Percentiles rank a stretch among this genome's conserved stretches.
These are phyloP conservation scores for Neoarius graeffei DNA, from an alignment of 2,113 vertebrate species.

Conservation along the genomic window DNA sequence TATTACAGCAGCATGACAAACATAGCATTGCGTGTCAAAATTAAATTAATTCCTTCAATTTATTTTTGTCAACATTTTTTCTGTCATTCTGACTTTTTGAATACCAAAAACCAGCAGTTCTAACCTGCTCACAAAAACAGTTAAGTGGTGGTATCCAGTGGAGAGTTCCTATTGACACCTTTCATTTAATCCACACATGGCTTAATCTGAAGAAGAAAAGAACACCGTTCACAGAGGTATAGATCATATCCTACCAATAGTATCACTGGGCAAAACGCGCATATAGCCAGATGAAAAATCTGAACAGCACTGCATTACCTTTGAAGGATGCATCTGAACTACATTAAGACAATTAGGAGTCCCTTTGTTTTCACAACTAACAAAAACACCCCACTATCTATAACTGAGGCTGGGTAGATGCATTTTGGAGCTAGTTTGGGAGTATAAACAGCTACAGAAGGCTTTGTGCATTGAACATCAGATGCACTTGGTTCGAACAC, in stretches of 20 bases:
- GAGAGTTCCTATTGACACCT: neutral
- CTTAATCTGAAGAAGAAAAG: neutral
- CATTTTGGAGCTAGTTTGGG: neutral
- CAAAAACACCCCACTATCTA: neutral
- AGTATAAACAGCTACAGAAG: slow-evolving; percentile 19
- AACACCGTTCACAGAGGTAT: neutral
- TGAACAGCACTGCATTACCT: neutral
- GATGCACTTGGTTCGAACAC: neutral
- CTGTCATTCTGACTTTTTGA: neutral
- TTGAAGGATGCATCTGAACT: neutral
- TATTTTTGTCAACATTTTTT: neutral
- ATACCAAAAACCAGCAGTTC: neutral
- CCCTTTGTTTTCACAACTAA: neutral
- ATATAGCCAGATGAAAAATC: neutral
- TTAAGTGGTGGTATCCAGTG: neutral
- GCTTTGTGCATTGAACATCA: slow-evolving; percentile 8
- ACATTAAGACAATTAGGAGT: neutral
- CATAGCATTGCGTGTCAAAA: slow-evolving; percentile 6
- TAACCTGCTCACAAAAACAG: neutral
- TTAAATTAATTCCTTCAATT: neutral
- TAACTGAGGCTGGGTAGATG: neutral
- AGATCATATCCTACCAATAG: neutral
- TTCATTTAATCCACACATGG: neutral
- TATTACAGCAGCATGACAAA: neutral
- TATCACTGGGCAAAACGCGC: slow-evolving; percentile 8